Percentiles rank a stretch among this genome's conserved stretches.
Evolutionary conservation across 2,888 invertebrate genomes (phyloP).

Genomic region (Adelphocoris suturalis): DNA sequence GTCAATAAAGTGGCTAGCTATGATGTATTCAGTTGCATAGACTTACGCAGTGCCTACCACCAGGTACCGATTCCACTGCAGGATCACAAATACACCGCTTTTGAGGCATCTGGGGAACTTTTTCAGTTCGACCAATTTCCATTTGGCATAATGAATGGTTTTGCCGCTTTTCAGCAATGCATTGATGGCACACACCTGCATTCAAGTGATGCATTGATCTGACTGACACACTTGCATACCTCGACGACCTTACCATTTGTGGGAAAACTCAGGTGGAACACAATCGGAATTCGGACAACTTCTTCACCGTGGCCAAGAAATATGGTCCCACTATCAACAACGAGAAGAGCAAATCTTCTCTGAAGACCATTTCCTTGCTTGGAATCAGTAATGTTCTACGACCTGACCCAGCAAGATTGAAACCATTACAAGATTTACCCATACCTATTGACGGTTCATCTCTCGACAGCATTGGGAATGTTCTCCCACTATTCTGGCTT

Average conservation of each 20-base stretch:
- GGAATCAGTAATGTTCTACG: background rate
- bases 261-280: conserved; percentile 51
- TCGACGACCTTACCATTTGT: conserved; percentile 51
- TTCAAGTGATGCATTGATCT: conserved; percentile 1
- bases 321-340: conserved; percentile 31
- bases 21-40: conserved; percentile 55
- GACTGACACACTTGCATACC: conserved; percentile 21
- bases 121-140: conserved; percentile 44
- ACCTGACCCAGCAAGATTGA: background rate
- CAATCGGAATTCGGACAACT: conserved; percentile 6
- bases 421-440: background rate
- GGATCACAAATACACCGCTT: conserved; percentile 33
- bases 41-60: conserved; percentile 52
- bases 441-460: conserved; percentile 19
- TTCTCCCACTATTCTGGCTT: conserved; percentile 44
- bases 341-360: conserved; percentile 37
- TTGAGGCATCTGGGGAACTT: conserved; percentile 33
- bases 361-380: background rate
- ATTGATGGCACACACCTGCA: conserved; percentile 32
- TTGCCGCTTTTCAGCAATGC: conserved; percentile 43
- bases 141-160: conserved; percentile 41
- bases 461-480: conserved; percentile 33
- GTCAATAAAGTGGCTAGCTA: conserved; percentile 47
- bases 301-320: conserved; percentile 16
- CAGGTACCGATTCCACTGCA: background rate